Evolutionary conservation across 2,888 invertebrate genomes (phyloP).

Genomic region (Ommatoiulus sabulosus): DNA sequence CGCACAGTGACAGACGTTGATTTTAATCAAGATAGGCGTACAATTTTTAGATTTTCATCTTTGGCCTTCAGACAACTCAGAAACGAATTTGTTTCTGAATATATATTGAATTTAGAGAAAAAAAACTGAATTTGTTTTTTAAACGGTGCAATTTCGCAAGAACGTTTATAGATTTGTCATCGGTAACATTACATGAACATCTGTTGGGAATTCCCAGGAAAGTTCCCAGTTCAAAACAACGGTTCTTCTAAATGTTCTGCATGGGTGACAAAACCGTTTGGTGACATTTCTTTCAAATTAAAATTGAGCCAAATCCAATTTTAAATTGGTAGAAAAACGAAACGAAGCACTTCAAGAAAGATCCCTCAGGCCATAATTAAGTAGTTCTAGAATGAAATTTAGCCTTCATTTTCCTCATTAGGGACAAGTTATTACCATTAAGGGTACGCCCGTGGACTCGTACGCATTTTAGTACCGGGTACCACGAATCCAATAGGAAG

Average conservation of each 20-base stretch:
- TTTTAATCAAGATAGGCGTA: no score
- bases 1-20: no score
- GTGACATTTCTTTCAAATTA: neutral
- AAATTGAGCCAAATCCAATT: neutral
- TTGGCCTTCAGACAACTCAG: no score
- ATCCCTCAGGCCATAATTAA: neutral
- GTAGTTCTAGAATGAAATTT: neutral
- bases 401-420: neutral
- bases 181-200: no score
- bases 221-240: neutral
- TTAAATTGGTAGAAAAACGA: neutral
- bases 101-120: no score
- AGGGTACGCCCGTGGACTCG: neutral
- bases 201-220: neutral
- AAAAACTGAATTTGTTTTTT: no score
- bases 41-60: no score
- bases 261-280: neutral
- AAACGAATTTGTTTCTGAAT: no score
- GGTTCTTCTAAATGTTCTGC: neutral
- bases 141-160: no score
- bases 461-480: slow-evolving; percentile 9
- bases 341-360: no score
- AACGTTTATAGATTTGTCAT: no score
- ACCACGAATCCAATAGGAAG: neutral
- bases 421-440: neutral